phyloP scores from a whole-genome alignment of 2,888 invertebrate species.

The Philereme transversata region DNA sequence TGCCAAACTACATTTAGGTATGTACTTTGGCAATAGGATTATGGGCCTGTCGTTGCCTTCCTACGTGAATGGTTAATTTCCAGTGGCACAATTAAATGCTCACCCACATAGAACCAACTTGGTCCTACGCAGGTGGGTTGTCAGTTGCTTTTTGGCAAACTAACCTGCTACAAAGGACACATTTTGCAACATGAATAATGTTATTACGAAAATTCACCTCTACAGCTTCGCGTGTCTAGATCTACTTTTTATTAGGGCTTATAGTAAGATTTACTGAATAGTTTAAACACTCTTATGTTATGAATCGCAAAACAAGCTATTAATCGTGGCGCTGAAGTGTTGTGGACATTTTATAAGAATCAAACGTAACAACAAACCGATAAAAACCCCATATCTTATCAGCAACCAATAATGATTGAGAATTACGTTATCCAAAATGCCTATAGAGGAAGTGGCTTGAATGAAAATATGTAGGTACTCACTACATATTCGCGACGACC shows the following conservation, averaged over 20 bases:
- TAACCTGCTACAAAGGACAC: slow-evolving; percentile 39
- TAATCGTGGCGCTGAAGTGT: slow-evolving; percentile 1
- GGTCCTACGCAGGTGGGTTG: slow-evolving; percentile 46
- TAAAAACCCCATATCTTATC: slow-evolving; percentile 49
- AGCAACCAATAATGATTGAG: slow-evolving; percentile 38
- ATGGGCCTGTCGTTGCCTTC: slow-evolving; percentile 31
- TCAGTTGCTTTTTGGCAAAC: slow-evolving; percentile 46
- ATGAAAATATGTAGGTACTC: slow-evolving; percentile 55
- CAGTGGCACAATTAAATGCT: slow-evolving; percentile 43
- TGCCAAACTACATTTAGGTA: neutral
- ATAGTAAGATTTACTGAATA: neutral
- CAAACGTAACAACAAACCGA: slow-evolving; percentile 27
- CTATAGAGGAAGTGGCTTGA: slow-evolving; percentile 50
- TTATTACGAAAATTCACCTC: slow-evolving; percentile 10
- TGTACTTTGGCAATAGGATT: slow-evolving; percentile 23
- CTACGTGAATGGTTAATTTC: slow-evolving; percentile 39
- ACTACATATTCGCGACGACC: slow-evolving; percentile 41
- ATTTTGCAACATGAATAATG: slow-evolving; percentile 38
- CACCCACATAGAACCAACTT: slow-evolving; percentile 52
- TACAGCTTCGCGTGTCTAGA: neutral
- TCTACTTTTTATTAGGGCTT: neutral
- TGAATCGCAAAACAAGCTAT: slow-evolving; percentile 13
- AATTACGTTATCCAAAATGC: slow-evolving; percentile 36
- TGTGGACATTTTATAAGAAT: slow-evolving; percentile 14
- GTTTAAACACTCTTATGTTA: neutral